Evolutionary conservation across 2,888 invertebrate genomes (phyloP).

Genomic region (Lithophane ornitopus): DNA sequence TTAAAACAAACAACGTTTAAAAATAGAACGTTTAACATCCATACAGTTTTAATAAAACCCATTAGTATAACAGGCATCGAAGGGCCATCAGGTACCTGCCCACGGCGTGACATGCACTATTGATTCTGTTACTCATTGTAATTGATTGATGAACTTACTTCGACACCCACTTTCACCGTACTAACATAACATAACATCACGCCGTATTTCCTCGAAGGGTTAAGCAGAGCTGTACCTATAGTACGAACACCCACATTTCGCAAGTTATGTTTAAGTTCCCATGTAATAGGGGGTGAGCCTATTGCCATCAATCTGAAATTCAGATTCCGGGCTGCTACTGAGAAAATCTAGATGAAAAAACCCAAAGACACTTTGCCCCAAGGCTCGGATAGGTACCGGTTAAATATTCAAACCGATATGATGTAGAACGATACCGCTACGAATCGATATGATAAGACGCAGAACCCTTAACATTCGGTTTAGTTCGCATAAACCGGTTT

Average conservation of each 20-base stretch:
- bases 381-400: too few relatives aligned
- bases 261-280: background rate
- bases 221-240: background rate
- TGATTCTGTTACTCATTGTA: conserved; percentile 61
- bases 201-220: too few relatives aligned
- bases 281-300: background rate
- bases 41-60: conserved; percentile 53
- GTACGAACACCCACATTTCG: background rate
- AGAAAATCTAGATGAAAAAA: background rate
- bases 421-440: too few relatives aligned
- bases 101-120: conserved; percentile 59
- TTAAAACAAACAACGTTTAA: background rate
- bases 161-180: conserved; percentile 42
- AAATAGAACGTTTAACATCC: conserved; percentile 9
- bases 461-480: too few relatives aligned
- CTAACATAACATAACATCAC: background rate
- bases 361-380: background rate
- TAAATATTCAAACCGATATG: too few relatives aligned
- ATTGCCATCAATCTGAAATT: background rate
- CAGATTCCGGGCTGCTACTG: background rate
- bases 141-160: conserved; percentile 62
- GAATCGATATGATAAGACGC: too few relatives aligned
- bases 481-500: too few relatives aligned
- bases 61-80: conserved; percentile 55
- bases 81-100: conserved; percentile 54